These are phyloP conservation scores for Drosophila punjabiensis DNA, from an alignment of 1,140 invertebrate species.

Conservation along the genomic window DNA sequence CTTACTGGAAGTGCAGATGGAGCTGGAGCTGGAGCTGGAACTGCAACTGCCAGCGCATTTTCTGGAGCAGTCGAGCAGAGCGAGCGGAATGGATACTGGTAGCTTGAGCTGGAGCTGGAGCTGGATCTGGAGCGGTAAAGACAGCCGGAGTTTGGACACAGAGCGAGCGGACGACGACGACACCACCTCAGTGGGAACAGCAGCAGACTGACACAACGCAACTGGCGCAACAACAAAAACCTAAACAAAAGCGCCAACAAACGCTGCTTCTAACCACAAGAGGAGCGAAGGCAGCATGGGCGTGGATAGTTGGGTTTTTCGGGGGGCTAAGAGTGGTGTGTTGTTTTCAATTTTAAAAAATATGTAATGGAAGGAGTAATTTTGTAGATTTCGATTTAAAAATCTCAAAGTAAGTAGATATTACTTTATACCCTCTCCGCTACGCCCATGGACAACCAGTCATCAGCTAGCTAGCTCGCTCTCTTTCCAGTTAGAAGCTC, in stretches of 20 bases:
- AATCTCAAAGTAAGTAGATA: not conserved
- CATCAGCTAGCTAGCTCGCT: conserved; percentile 7
- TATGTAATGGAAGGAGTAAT: not conserved
- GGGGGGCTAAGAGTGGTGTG: not conserved
- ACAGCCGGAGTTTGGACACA: conserved; percentile 4
- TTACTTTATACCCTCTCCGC: not conserved
- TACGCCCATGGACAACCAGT: conserved; percentile 24
- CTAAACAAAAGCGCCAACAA: conserved; percentile 58
- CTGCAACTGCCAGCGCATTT: conserved; percentile 67
- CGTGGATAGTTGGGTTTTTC: not conserved
- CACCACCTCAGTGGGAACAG: conserved; percentile 68
- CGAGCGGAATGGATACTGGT: not conserved
- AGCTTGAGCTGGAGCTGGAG: not conserved
- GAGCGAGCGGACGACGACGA: conserved; percentile 36
- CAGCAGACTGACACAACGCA: conserved; percentile 46
- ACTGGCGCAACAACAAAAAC: conserved; percentile 63
- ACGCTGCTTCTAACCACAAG: conserved; percentile 45
- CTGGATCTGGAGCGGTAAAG: conserved; percentile 1
- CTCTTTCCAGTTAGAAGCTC: conserved; percentile 33
- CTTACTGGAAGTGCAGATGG: conserved; percentile 13
- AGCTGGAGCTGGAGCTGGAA: conserved; percentile 22
- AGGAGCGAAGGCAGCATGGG: not conserved
- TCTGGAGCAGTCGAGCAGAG: conserved; percentile 44
- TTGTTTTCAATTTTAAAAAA: not conserved
- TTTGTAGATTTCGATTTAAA: not conserved